Conservation (phyloP, 2,888 invertebrate species). For the Cantharis rufa region DNA sequence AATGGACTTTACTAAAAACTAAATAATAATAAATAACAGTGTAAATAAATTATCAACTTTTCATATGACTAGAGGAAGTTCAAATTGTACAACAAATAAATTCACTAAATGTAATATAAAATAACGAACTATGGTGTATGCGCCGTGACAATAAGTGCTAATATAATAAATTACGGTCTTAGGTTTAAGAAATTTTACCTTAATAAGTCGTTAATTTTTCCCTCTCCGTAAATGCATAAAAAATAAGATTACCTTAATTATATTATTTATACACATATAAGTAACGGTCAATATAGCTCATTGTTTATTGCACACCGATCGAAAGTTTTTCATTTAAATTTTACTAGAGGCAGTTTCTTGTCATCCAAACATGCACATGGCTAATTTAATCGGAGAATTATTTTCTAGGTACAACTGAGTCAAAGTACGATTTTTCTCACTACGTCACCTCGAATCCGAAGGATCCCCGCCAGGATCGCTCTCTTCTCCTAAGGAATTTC, state of each 20-base stretch:
- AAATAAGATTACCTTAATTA: conserved; percentile 18
- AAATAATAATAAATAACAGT: background rate
- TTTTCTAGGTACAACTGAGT: conserved; percentile 48
- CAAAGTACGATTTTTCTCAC: conserved; percentile 39
- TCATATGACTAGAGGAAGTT: background rate
- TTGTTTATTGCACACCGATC: background rate
- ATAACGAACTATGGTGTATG: background rate
- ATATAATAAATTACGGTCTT: conserved; percentile 15
- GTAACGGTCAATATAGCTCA: background rate
- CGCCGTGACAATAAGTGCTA: background rate
- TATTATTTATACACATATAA: background rate
- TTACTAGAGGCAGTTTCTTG: conserved; percentile 26
- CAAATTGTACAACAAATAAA: background rate
- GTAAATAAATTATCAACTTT: background rate
- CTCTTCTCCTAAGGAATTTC: conserved; percentile 62
- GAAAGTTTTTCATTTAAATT: background rate
- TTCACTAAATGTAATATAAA: background rate
- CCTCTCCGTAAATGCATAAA: conserved; percentile 43
- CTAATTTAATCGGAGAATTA: conserved; percentile 50
- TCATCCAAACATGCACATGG: conserved; percentile 53
- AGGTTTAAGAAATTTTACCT: conserved; percentile 16
- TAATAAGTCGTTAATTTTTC: conserved; percentile 50
- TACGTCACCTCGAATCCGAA: conserved; percentile 64
- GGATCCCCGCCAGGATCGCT: conserved; percentile 59
- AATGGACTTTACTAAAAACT: background rate